A percentile compares a stretch with the other conserved stretches of the same genome.
Conservation (phyloP, 2,888 invertebrate genomes). For the Odiellus spinosus region DNA sequence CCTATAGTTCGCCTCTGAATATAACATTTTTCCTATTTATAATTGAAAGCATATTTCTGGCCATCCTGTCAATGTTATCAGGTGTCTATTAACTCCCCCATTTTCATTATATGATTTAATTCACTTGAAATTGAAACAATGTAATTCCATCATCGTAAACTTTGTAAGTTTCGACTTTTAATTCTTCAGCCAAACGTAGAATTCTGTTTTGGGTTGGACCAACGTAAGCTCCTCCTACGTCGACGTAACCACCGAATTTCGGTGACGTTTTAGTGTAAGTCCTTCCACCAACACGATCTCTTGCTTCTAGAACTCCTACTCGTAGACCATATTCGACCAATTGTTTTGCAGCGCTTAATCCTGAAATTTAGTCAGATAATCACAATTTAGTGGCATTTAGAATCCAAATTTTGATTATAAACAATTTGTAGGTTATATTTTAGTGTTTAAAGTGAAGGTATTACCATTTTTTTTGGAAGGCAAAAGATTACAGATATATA, state of each 20-base stretch:
- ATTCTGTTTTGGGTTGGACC: slow-evolving; percentile 26
- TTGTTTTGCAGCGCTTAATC: neutral
- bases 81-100: neutral
- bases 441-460: no score
- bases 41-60: neutral
- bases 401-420: no score
- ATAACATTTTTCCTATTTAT: no score
- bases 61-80: neutral
- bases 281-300: neutral
- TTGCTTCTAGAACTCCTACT: neutral
- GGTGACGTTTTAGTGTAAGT: slow-evolving; percentile 7
- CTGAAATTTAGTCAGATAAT: no score
- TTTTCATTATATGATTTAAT: neutral
- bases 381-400: no score
- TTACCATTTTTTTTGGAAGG: no score
- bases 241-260: slow-evolving; percentile 17
- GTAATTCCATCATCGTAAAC: slow-evolving; percentile 16
- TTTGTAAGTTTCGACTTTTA: slow-evolving; percentile 21
- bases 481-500: no score
- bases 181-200: slow-evolving; percentile 25
- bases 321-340: neutral
- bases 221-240: slow-evolving; percentile 27
- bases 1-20: no score
- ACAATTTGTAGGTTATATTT: no score
- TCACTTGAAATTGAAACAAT: slow-evolving; percentile 12